Base-by-base conservation (phyloP, 2,888 invertebrate genomes). In the Ochropleura plecta region DNA sequence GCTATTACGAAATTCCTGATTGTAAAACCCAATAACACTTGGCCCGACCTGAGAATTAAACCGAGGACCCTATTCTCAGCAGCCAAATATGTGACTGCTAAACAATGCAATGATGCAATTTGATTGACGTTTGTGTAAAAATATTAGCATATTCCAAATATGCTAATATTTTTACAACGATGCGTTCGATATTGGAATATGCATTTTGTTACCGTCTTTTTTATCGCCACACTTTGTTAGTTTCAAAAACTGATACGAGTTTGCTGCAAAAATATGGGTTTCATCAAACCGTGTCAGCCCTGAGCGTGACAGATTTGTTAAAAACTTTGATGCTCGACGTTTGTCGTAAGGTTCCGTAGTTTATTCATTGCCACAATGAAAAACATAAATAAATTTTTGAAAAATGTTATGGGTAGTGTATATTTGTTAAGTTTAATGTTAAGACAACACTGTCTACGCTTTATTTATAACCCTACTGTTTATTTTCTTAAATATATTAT, bases 171-270 rank as follows among this genome's bases (percentile, higher is more conserved):
- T 72, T 82, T 79, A 49, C n/a, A 59, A 30, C 48, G 62, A 57
- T 62, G 60, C 42, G 67, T 51, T 64, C 46, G 20, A 63, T 70
- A 79, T 57, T 44, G 30, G 51, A n/a, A 40, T 51, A 46, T 60
- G 59, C 53, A 73, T 63, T 76, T 68, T 67, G 49, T 70, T 44
- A 55, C 57, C n/a, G 57, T 40, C 9, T 20, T 65, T 70, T 74
- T 74, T 82, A 59, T 79, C 65, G 46, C 14, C 30, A 20, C 60
- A 55, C 48, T 62, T 70, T 63, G 67, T 81, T 75, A 59, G 49
- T 67, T 74, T 59, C 30, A 73, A 73, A 79, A 70, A 65, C 67
- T 73, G 82, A 84, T 84, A 84, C 65, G 57, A 70, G 8, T 70
- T 59, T 48, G 8, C 60, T 74, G 72, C 66, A 73, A 72, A 70